Evolutionary conservation across 64 coral and sea anemone genomes (phyloP).

Genomic region (Anthopleura sola): DNA sequence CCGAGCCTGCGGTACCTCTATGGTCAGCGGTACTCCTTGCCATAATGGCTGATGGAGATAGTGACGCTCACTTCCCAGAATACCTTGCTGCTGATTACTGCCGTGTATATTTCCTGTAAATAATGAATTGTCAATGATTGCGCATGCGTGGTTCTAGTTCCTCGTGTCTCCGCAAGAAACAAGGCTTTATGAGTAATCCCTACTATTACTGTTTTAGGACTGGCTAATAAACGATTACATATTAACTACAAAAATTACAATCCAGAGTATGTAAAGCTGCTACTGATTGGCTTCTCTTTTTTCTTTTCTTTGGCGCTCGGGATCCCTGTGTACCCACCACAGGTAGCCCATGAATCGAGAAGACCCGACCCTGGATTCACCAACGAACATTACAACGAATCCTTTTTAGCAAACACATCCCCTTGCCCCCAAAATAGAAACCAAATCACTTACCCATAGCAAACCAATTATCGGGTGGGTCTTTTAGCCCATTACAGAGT

Average conservation of each 20-base stretch:
- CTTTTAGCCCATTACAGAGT: constrained; percentile 58
- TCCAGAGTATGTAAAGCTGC: too few relatives aligned
- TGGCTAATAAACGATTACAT: neutral
- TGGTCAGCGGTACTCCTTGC: constrained; percentile 22
- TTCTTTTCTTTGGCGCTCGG: too few relatives aligned
- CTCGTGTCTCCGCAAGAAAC: too few relatives aligned
- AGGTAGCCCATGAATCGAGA: too few relatives aligned
- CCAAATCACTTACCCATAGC: constrained; percentile 39
- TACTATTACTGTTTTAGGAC: neutral
- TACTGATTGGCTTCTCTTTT: too few relatives aligned
- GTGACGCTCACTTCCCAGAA: constrained; percentile 39
- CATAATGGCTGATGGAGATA: constrained; percentile 39
- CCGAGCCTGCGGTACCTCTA: constrained; percentile 25
- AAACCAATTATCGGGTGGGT: constrained; percentile 66
- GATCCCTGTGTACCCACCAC: too few relatives aligned
- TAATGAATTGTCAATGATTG: neutral
- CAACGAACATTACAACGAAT: too few relatives aligned
- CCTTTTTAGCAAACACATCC: too few relatives aligned
- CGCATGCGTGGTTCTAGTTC: neutral
- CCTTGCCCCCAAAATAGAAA: neutral
- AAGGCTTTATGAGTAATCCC: too few relatives aligned
- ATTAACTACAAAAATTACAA: too few relatives aligned
- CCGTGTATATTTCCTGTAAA: constrained; percentile 53
- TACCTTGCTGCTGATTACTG: constrained; percentile 33
- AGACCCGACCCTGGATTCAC: too few relatives aligned